A percentile compares a stretch with the other conserved stretches of the same genome.
phyloP scores from a whole-genome alignment of 2,888 invertebrate species.

The Thymelicus sylvestris region DNA sequence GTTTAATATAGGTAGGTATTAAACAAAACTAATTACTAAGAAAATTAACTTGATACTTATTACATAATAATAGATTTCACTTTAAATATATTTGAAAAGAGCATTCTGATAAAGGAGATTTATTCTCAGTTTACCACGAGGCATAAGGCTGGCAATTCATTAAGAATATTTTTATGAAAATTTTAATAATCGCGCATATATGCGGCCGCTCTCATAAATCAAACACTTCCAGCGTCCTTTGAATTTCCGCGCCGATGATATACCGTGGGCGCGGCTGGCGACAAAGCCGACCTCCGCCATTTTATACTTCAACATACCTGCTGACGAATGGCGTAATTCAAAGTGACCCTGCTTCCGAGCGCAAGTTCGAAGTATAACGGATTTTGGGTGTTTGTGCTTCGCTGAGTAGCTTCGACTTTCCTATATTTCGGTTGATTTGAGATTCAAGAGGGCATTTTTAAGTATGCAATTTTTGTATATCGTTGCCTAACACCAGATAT shows the following conservation, averaged over 20 bases:
- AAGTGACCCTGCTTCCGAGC: background rate
- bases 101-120: slow-evolving; percentile 49
- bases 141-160: slow-evolving; percentile 63
- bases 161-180: slow-evolving; percentile 78
- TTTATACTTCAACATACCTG: slow-evolving; percentile 9
- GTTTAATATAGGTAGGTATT: too few species aligned
- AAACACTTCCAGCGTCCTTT: slow-evolving; percentile 78
- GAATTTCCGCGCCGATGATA: slow-evolving; percentile 76
- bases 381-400: too few species aligned
- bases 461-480: too few species aligned
- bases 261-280: slow-evolving; percentile 63
- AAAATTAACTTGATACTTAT: too few species aligned
- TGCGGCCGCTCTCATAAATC: slow-evolving; percentile 74
- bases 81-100: slow-evolving; percentile 12
- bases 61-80: background rate
- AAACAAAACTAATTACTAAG: too few species aligned
- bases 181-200: slow-evolving; percentile 76
- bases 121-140: slow-evolving; percentile 41
- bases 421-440: too few species aligned
- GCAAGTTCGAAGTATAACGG: background rate
- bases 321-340: slow-evolving; percentile 8
- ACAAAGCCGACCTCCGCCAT: slow-evolving; percentile 67
- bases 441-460: too few species aligned
- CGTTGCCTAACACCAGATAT: too few species aligned
- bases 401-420: too few species aligned